These are phyloP conservation scores for Ditylenchus weischeri DNA, from an alignment of 2,888 invertebrate species.

Conservation along the genomic window DNA sequence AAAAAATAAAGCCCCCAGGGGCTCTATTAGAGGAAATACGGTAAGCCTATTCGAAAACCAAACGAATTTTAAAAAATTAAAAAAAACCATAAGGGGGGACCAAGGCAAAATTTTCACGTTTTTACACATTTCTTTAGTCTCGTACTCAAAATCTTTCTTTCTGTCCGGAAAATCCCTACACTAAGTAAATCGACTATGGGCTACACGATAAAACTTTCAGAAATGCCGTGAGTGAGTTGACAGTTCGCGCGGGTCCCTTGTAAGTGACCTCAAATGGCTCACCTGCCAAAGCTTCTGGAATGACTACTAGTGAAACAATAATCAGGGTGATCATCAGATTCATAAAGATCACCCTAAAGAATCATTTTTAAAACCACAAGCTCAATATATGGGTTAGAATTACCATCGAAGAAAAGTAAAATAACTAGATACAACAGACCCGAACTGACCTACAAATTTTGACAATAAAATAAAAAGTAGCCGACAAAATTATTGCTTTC, in stretches of 20 bases:
- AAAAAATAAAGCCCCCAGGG: no score
- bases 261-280: background rate
- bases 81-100: no score
- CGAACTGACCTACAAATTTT: constrained; percentile 74
- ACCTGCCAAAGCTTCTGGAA: constrained; percentile 70
- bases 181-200: no score
- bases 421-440: constrained; percentile 95
- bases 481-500: constrained; percentile 18
- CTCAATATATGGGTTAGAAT: background rate
- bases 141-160: no score
- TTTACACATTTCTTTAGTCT: no score
- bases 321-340: constrained; percentile 82
- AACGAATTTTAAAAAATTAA: no score
- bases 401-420: constrained; percentile 63
- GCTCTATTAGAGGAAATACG: no score
- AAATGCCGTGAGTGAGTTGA: no score
- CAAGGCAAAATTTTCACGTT: no score
- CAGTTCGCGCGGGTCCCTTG: no score
- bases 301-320: constrained; percentile 82
- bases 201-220: no score
- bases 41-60: background rate
- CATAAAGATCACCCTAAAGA: constrained; percentile 85
- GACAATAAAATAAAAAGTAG: background rate
- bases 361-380: background rate
- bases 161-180: no score